These are phyloP conservation scores for Noctilio leporinus DNA, from an alignment of 2,113 vertebrate species.

Conservation along the genomic window DNA sequence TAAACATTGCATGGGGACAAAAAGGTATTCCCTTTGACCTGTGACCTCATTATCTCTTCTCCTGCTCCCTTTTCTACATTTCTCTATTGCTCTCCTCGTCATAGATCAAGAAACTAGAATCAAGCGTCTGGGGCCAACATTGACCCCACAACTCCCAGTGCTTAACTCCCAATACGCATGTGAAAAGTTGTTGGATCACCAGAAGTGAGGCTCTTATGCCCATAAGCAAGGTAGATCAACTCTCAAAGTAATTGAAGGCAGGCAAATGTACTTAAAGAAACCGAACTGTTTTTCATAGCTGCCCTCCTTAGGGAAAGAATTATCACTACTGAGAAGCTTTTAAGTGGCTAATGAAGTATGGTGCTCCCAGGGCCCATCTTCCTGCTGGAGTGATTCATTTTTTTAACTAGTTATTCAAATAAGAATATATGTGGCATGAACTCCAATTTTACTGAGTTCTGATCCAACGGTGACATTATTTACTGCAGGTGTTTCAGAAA, in stretches of 20 bases:
- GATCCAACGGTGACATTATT: neutral
- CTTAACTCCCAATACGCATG: neutral
- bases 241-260: neutral
- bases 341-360: neutral
- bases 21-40: neutral
- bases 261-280: neutral
- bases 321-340: neutral
- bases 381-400: neutral
- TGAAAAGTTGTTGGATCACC: neutral
- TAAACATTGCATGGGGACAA: neutral
- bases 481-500: neutral
- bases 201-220: neutral
- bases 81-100: neutral
- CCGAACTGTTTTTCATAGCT: neutral
- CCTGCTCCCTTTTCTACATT: neutral
- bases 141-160: neutral
- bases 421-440: neutral
- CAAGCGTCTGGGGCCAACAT: neutral
- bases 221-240: neutral
- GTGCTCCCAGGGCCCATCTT: neutral
- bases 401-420: neutral
- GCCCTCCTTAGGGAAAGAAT: neutral
- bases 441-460: conserved; percentile 5
- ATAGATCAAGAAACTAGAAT: neutral
- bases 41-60: neutral